phyloP scores from a whole-genome alignment of 2,113 vertebrate genomes.

The Raja brachyura region DNA sequence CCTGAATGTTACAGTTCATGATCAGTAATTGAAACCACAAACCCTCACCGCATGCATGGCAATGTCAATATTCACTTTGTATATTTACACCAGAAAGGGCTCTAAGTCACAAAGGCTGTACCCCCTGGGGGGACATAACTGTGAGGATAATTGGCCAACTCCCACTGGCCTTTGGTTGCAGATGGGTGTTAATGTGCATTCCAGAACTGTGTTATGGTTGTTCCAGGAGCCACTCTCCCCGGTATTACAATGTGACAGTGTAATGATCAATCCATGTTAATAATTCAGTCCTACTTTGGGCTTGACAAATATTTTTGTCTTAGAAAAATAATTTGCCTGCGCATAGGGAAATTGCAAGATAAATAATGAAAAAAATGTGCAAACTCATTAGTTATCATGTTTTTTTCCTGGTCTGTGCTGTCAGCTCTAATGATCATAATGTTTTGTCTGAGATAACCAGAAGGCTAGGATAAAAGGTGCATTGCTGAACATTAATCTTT shows the following conservation, averaged over 20 bases:
- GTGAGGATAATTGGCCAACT: constrained; percentile 4
- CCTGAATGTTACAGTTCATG: neutral
- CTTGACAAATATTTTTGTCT: constrained; percentile 31
- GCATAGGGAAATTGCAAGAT: neutral
- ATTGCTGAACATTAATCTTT: neutral
- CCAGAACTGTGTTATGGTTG: constrained; percentile 2
- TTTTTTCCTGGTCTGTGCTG: neutral
- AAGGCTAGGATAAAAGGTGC: neutral
- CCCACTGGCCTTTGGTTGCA: neutral
- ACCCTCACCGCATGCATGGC: neutral
- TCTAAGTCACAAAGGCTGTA: neutral
- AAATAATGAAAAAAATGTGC: constrained; percentile 9
- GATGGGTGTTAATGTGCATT: constrained; percentile 18
- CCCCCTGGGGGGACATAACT: neutral
- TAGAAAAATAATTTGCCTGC: neutral
- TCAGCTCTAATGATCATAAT: neutral
- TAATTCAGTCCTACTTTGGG: constrained; percentile 26
- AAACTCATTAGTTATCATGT: neutral
- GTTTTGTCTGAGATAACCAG: neutral
- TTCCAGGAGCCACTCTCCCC: neutral
- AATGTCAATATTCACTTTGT: neutral
- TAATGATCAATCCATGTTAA: constrained; percentile 31
- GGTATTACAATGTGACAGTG: neutral
- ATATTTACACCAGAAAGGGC: neutral
- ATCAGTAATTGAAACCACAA: neutral